phyloP scores from a whole-genome alignment of 64 coral and sea anemone species.

The Astreopora myriophthalma region DNA sequence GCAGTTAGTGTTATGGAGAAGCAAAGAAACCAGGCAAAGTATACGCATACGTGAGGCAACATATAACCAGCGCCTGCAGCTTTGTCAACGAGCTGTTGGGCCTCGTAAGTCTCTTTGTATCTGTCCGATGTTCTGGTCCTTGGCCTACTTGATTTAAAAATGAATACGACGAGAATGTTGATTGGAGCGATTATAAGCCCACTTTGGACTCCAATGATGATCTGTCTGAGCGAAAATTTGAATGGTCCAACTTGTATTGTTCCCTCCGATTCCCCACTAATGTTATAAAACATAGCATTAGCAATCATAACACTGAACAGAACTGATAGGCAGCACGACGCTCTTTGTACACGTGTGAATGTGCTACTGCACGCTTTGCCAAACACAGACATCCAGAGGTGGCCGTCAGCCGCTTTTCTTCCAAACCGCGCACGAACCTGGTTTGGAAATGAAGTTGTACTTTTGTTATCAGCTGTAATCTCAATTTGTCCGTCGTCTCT shows the following conservation, averaged over 20 bases:
- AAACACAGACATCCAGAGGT: constrained; percentile 64
- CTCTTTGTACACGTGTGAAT: constrained; percentile 59
- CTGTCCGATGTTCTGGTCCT: not conserved
- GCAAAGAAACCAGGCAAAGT: constrained; percentile 59
- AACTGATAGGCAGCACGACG: constrained; percentile 46
- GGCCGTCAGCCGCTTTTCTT: constrained; percentile 42
- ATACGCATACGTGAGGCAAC: constrained; percentile 46
- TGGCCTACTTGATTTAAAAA: constrained; percentile 53
- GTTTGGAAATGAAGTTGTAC: not conserved
- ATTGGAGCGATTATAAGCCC: constrained; percentile 51
- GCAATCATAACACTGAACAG: constrained; percentile 63
- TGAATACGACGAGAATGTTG: constrained; percentile 46
- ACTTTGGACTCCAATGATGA: constrained; percentile 56
- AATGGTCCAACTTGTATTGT: constrained; percentile 50
- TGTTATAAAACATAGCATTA: constrained; percentile 76
- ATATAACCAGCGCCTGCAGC: constrained; percentile 1
- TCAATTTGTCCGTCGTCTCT: constrained; percentile 40
- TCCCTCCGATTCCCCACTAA: constrained; percentile 22
- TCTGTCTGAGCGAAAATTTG: constrained; percentile 55
- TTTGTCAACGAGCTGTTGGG: constrained; percentile 1
- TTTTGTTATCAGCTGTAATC: constrained; percentile 23
- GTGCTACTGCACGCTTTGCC: constrained; percentile 41
- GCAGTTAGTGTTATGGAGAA: constrained; percentile 32
- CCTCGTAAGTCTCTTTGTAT: not conserved
- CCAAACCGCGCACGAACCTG: constrained; percentile 30